A percentile compares a stretch with the other conserved stretches of the same genome.
Conservation (phyloP, 2,113 vertebrate species). For the Genyomyrus donnyi region DNA sequence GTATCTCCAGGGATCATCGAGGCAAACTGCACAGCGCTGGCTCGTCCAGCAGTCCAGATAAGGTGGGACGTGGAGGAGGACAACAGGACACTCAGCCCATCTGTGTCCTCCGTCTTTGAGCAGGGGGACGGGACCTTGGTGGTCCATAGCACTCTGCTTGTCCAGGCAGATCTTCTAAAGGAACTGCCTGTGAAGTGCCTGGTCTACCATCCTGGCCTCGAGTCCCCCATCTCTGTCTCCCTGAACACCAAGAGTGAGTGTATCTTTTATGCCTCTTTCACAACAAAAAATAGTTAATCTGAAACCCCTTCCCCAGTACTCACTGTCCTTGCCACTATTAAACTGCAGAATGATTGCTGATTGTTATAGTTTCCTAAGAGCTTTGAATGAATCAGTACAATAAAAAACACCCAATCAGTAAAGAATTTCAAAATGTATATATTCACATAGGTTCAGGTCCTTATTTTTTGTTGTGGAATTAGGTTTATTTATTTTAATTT, state of each 20-base stretch:
- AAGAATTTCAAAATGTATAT: not conserved
- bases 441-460: not conserved
- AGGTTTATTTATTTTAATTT: too few relatives aligned
- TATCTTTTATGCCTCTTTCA: not conserved
- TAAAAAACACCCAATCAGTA: not conserved
- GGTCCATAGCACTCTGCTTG: constrained; percentile 54
- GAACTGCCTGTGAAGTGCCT: constrained; percentile 48
- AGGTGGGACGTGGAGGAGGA: constrained; percentile 48
- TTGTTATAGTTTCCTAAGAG: not conserved
- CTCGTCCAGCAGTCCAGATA: constrained; percentile 51
- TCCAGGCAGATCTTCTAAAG: constrained; percentile 38
- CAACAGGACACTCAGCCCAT: constrained; percentile 47
- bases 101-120: constrained; percentile 28
- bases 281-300: not conserved
- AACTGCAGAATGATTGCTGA: not conserved
- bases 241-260: constrained; percentile 39
- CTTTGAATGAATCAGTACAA: not conserved
- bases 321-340: not conserved
- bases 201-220: constrained; percentile 54
- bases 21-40: constrained; percentile 58
- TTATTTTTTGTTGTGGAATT: not conserved
- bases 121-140: constrained; percentile 56
- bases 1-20: constrained; percentile 47
- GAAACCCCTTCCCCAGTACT: not conserved
- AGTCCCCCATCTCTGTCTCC: constrained; percentile 35